These are phyloP conservation scores for Stratiomys singularior DNA, from an alignment of 2,888 invertebrate genomes.

Conservation along the genomic window DNA sequence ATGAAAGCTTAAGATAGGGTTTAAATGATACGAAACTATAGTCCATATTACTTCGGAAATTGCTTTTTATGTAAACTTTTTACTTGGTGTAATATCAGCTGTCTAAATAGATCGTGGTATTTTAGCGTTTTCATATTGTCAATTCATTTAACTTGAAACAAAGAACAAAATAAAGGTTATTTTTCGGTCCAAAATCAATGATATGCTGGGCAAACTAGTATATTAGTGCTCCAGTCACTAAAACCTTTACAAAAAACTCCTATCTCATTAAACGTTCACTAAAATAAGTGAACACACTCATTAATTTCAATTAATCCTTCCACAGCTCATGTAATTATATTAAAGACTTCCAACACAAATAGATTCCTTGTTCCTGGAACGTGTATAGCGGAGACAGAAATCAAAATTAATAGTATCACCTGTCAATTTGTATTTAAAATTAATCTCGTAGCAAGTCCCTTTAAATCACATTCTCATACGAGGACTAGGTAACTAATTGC, in stretches of 20 bases:
- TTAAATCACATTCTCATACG: constrained; percentile 40
- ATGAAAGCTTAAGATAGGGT: not conserved
- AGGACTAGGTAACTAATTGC: constrained; percentile 50
- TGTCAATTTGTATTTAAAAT: constrained; percentile 52
- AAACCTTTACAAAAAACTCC: too few relatives aligned
- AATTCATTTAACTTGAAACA: too few relatives aligned
- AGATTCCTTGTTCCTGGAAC: not conserved
- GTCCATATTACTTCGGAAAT: not conserved
- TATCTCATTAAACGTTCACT: too few relatives aligned
- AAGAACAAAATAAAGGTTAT: too few relatives aligned
- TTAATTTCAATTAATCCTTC: constrained; percentile 10
- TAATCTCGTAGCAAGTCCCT: constrained; percentile 44
- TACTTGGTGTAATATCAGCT: not conserved
- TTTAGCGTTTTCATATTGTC: too few relatives aligned
- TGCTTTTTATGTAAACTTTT: not conserved
- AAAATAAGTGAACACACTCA: not conserved
- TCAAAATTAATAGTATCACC: constrained; percentile 50
- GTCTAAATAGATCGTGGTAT: not conserved
- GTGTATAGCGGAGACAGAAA: constrained; percentile 25
- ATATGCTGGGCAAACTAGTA: too few relatives aligned
- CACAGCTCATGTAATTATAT: not conserved
- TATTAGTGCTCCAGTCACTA: too few relatives aligned
- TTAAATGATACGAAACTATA: not conserved
- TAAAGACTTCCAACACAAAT: not conserved
- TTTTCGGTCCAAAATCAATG: too few relatives aligned